These are phyloP conservation scores for Meteorus colon DNA, from an alignment of 2,888 invertebrate genomes.

Conservation along the genomic window DNA sequence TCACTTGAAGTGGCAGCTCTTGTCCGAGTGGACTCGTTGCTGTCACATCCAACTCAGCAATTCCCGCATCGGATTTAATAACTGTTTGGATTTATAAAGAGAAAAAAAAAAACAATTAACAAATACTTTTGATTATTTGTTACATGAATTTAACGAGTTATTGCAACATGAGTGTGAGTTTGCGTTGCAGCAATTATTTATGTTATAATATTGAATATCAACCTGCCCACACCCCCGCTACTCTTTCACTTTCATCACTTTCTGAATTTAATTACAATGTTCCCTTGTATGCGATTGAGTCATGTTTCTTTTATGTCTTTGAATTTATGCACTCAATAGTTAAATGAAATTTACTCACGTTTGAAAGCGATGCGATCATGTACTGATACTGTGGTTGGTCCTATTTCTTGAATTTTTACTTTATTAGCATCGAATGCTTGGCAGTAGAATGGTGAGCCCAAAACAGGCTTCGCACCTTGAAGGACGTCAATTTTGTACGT, in stretches of 20 bases:
- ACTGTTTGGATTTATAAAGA: constrained; percentile 75
- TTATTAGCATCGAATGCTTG: constrained; percentile 92
- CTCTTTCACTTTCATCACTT: background rate
- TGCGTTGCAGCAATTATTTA: background rate
- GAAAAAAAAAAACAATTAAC: constrained; percentile 2
- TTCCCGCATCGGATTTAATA: constrained; percentile 86
- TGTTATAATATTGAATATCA: background rate
- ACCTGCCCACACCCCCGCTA: background rate
- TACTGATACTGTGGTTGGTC: constrained; percentile 84
- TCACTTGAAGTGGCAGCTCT: constrained; percentile 86
- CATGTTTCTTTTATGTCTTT: constrained; percentile 7
- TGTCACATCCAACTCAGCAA: constrained; percentile 89
- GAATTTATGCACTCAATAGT: background rate
- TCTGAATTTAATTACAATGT: constrained; percentile 7
- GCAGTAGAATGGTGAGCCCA: constrained; percentile 95
- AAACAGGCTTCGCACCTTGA: constrained; percentile 90
- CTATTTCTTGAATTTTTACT: constrained; percentile 85
- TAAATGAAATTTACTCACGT: constrained; percentile 75
- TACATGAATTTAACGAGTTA: background rate
- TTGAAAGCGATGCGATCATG: constrained; percentile 89
- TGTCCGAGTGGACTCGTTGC: constrained; percentile 92
- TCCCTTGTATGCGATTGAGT: constrained; percentile 25
- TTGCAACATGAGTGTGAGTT: constrained; percentile 22
- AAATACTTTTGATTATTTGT: background rate
- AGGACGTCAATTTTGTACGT: constrained; percentile 84